These are phyloP conservation scores for Laothoe populi DNA, from an alignment of 2,888 invertebrate species.

Conservation along the genomic window DNA sequence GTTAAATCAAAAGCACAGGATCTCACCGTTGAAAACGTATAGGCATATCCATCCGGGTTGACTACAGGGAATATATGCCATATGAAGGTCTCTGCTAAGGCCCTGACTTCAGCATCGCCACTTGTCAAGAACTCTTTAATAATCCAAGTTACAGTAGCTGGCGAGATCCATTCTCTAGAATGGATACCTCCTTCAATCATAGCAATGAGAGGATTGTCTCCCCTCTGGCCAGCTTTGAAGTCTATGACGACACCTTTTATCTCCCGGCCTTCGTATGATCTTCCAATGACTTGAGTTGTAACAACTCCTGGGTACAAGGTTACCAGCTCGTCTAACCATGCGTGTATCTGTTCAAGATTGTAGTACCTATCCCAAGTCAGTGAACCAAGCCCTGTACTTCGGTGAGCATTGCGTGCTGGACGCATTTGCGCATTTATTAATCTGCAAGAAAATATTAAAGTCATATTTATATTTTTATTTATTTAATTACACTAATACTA, in stretches of 20 bases:
- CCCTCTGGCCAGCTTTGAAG: slow-evolving; percentile 56
- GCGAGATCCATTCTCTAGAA: slow-evolving; percentile 90
- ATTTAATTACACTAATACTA: too few species aligned
- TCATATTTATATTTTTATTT: background rate
- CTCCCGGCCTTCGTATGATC: slow-evolving; percentile 84
- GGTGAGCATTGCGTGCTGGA: slow-evolving; percentile 36
- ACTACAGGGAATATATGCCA: slow-evolving; percentile 90
- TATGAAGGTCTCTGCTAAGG: slow-evolving; percentile 87
- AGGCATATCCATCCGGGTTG: slow-evolving; percentile 91
- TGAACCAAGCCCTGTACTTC: slow-evolving; percentile 41
- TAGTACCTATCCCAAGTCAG: slow-evolving; percentile 85
- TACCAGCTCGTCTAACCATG: slow-evolving; percentile 83
- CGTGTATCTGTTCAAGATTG: slow-evolving; percentile 83
- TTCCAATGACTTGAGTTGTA: slow-evolving; percentile 80
- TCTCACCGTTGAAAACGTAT: slow-evolving; percentile 86
- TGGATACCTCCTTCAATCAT: slow-evolving; percentile 88
- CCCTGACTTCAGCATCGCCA: slow-evolving; percentile 76
- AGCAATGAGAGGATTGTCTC: slow-evolving; percentile 66
- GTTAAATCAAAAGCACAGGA: too few species aligned
- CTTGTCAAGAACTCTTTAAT: slow-evolving; percentile 89
- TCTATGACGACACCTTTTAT: slow-evolving; percentile 81
- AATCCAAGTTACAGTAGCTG: slow-evolving; percentile 88
- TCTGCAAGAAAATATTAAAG: slow-evolving; percentile 39
- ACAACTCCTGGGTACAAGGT: slow-evolving; percentile 75
- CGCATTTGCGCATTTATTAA: slow-evolving; percentile 69